A percentile compares a stretch with the other conserved stretches of the same genome.
Conservation (phyloP, 1,140 invertebrate species). For the Zaprionus capensis region DNA sequence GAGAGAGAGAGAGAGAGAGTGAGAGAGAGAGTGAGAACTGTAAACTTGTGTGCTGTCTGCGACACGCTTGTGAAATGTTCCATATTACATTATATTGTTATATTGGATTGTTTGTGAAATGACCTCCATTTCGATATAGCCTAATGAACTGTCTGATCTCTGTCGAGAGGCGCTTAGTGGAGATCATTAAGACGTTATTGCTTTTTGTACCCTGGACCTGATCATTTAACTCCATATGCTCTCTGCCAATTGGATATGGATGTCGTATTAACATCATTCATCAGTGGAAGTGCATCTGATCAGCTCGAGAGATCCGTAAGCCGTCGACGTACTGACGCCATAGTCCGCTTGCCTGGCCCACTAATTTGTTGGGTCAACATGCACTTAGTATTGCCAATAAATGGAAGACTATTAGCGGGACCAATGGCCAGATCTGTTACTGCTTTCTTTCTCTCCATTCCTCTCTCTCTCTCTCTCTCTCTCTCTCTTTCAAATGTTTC, state of each 20-base stretch:
- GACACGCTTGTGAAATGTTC: slow-evolving; percentile 2
- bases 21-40: background rate
- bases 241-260: slow-evolving; percentile 36
- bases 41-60: slow-evolving; percentile 33
- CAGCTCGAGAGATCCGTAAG: slow-evolving; percentile 24
- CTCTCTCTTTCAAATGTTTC: slow-evolving; percentile 23
- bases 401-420: slow-evolving; percentile 31
- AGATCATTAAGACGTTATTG: slow-evolving; percentile 32
- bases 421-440: background rate
- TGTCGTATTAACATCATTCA: slow-evolving; percentile 32
- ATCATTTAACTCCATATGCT: slow-evolving; percentile 21
- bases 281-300: slow-evolving; percentile 47
- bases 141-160: slow-evolving; percentile 9
- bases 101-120: slow-evolving; percentile 2
- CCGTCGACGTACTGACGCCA: slow-evolving; percentile 48
- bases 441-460: background rate
- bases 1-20: background rate
- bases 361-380: slow-evolving; percentile 69
- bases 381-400: slow-evolving; percentile 25
- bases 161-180: background rate
- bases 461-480: background rate
- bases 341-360: slow-evolving; percentile 44
- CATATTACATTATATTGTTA: background rate
- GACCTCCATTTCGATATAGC: background rate
- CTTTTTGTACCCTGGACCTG: slow-evolving; percentile 18